Conservation (phyloP, 1,140 invertebrate species). For the Trichomalopsis sarcophagae region DNA sequence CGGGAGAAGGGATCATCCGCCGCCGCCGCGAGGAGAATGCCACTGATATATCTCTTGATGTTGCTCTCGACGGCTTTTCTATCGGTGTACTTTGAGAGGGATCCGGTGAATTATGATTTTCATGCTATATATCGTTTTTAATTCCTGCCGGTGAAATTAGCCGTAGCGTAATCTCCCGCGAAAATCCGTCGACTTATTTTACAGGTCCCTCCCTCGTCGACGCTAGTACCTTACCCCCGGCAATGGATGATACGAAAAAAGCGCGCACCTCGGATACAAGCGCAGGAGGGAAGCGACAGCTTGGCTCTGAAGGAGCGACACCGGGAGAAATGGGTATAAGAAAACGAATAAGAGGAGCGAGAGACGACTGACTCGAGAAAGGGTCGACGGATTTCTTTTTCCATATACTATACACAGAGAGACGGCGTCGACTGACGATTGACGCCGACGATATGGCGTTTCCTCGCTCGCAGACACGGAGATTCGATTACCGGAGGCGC, state of each 20-base stretch:
- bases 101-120: conserved; percentile 5
- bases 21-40: not conserved
- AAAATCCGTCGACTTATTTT: no score
- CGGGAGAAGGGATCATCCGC: not conserved
- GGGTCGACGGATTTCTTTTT: conserved; percentile 11
- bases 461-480: conserved; percentile 32
- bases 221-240: conserved; percentile 17
- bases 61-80: not conserved
- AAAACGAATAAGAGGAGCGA: not conserved
- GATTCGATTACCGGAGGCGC: conserved; percentile 41
- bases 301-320: conserved; percentile 16
- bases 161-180: no score
- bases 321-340: conserved; percentile 5
- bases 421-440: conserved; percentile 18
- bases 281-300: not conserved
- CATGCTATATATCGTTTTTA: not conserved
- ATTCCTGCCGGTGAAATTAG: not conserved
- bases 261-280: not conserved
- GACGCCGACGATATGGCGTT: conserved; percentile 38
- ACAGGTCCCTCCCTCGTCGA: no score
- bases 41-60: not conserved
- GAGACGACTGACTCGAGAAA: not conserved
- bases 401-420: not conserved
- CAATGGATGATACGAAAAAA: conserved; percentile 37
- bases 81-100: not conserved